These are phyloP conservation scores for Chrysogorgia sp. DNA, from an alignment of 92 coral and sea anemone genomes.

Conservation along the genomic window DNA sequence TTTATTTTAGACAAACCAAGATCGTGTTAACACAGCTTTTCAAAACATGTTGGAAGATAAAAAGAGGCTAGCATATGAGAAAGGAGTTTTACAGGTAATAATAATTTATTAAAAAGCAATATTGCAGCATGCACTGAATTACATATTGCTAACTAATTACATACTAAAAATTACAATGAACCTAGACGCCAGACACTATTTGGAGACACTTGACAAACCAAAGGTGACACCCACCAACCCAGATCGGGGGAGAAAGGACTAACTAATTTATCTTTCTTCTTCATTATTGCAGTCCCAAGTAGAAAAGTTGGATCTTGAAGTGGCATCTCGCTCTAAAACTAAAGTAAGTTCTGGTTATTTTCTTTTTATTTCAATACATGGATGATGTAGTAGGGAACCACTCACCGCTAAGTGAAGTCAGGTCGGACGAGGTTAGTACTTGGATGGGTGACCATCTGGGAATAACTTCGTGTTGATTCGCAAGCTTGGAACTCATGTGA, in stretches of 20 bases:
- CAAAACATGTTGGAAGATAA: conserved; percentile 90
- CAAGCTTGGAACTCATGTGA: too few relatives aligned
- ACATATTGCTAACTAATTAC: too few relatives aligned
- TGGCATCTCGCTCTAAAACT: conserved; percentile 46
- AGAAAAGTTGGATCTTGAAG: conserved; percentile 75
- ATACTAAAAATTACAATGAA: too few relatives aligned
- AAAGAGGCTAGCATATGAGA: conserved; percentile 90
- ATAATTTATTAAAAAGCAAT: too few relatives aligned
- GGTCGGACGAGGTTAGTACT: too few relatives aligned
- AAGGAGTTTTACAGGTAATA: conserved; percentile 83
- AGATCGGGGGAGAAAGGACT: neutral
- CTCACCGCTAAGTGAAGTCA: too few relatives aligned
- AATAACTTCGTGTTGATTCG: too few relatives aligned
- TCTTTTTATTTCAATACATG: neutral
- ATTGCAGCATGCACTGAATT: too few relatives aligned
- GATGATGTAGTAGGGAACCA: neutral
- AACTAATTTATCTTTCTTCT: neutral
- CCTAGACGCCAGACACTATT: too few relatives aligned
- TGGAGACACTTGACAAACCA: too few relatives aligned
- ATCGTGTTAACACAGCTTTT: conserved; percentile 84
- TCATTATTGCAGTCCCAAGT: conserved; percentile 68
- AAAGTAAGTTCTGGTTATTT: conserved; percentile 54
- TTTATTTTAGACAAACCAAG: conserved; percentile 65
- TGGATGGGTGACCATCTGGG: too few relatives aligned
- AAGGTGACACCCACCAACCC: too few relatives aligned